A percentile compares a stretch with the other conserved stretches of the same genome.
Evolutionary conservation across 2,888 invertebrate genomes (phyloP).

Genomic region (Campoplex capitator): DNA sequence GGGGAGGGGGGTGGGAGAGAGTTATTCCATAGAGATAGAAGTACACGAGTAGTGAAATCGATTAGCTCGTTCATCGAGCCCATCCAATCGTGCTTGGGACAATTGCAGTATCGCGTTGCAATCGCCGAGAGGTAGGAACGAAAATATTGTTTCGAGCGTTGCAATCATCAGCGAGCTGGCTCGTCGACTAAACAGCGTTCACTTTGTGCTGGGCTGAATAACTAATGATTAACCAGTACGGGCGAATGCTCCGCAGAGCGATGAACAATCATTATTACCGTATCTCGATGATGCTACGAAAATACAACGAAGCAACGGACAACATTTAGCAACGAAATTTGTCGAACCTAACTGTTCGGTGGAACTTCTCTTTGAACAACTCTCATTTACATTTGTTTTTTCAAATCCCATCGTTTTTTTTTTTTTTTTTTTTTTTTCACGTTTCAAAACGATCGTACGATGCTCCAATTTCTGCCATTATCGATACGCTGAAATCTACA

Average conservation of each 20-base stretch:
- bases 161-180: slow-evolving; percentile 53
- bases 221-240: slow-evolving; percentile 59
- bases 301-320: slow-evolving; percentile 32
- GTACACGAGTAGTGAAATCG: slow-evolving; percentile 55
- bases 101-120: slow-evolving; percentile 61
- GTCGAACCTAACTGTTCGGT: neutral
- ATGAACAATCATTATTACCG: slow-evolving; percentile 36
- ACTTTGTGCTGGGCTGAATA: slow-evolving; percentile 53
- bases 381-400: slow-evolving; percentile 19
- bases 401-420: slow-evolving; percentile 5
- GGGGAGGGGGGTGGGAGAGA: neutral
- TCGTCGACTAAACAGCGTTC: slow-evolving; percentile 38
- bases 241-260: slow-evolving; percentile 37
- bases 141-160: slow-evolving; percentile 64
- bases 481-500: neutral
- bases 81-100: slow-evolving; percentile 36
- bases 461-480: neutral
- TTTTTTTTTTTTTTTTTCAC: neutral
- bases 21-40: neutral
- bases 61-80: slow-evolving; percentile 59
- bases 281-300: slow-evolving; percentile 35
- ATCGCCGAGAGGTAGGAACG: slow-evolving; percentile 56
- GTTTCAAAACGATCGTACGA: neutral
- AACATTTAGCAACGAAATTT: slow-evolving; percentile 32
- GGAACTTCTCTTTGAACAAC: slow-evolving; percentile 18